Base-by-base conservation (phyloP, 2,113 vertebrate species). In the Eurypyga helias region DNA sequence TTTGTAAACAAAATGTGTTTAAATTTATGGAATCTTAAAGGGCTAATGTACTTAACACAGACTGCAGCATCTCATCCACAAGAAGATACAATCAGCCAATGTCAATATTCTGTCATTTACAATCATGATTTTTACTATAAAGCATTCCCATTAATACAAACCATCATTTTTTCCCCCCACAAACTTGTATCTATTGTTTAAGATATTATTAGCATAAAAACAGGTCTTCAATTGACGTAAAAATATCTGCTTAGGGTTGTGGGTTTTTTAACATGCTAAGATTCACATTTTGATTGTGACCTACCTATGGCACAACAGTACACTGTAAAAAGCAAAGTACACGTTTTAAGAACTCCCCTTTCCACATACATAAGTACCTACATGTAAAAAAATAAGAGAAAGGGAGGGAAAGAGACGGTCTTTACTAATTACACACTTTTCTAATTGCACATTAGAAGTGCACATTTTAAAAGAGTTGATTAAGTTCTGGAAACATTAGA, bases 91-190 rank as follows among this genome's bases (percentile, higher is more conserved):
- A 78, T 61, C 69, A 94, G 54, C 51, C 66, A 80, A 58, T 66
- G 72, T 77, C 96, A 95, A 78, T 65, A 93, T 34, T 66, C 65
- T 71, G 55, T 80, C 95, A 93, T 54, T 81, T 28, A 60, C 28
- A 70, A 83, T 43, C 24, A 69, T 26, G 13, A 62, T 61, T 94
- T 89, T 87, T 73, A 82, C 25, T 31, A 73, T 60, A 66, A 86
- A 86, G 55, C 38, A 31, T 31, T 89, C 17, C 13, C 33, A 67
- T 60, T 78, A 92, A 48, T 4, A 79, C 9, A 75, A 57, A 73
- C 28, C 24, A 85, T 17, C 3, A 4, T 6, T 3, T 13, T 43
- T 45, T 43, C 11, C 41, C 11, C 24, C 24, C 10, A 8, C 7
- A 51, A 70, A 80, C 28, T 52, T 57, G 9, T 15, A 33, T 15